Evolutionary conservation across 1,140 invertebrate species (phyloP).

Genomic region (Halyomorpha halys): DNA sequence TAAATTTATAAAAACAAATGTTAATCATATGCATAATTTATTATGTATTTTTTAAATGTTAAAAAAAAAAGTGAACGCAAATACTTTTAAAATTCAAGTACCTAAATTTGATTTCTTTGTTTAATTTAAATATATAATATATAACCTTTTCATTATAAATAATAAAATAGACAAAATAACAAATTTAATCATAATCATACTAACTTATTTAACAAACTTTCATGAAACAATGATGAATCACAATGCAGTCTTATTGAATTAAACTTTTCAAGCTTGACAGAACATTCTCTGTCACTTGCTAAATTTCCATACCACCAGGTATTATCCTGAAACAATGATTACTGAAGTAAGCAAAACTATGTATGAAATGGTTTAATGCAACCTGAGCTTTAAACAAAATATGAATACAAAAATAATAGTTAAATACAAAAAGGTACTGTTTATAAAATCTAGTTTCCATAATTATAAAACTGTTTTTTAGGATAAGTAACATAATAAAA

Average conservation of each 20-base stretch:
- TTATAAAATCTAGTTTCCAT: too few relatives aligned
- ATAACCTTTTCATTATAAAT: conserved; percentile 2
- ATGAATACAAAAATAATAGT: too few relatives aligned
- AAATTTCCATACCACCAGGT: conserved; percentile 28
- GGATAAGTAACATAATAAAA: too few relatives aligned
- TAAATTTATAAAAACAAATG: too few relatives aligned
- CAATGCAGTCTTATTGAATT: background rate
- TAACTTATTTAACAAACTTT: conserved; percentile 24
- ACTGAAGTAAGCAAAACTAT: too few relatives aligned
- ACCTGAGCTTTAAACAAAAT: background rate
- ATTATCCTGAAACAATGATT: conserved; percentile 23
- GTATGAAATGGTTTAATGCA: background rate
- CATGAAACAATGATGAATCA: conserved; percentile 13
- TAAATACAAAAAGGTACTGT: too few relatives aligned
- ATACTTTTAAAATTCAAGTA: too few relatives aligned
- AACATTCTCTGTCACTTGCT: conserved; percentile 20
- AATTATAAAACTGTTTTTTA: too few relatives aligned
- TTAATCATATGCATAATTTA: too few relatives aligned
- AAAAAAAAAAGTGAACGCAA: too few relatives aligned
- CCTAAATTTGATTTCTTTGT: background rate
- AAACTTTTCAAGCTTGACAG: conserved; percentile 15
- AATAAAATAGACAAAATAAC: background rate
- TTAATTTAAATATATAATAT: conserved; percentile 5
- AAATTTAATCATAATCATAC: background rate
- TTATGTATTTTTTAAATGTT: too few relatives aligned